Evolutionary conservation across 2,113 vertebrate species (phyloP).

Genomic region (Taurulus bubalis): DNA sequence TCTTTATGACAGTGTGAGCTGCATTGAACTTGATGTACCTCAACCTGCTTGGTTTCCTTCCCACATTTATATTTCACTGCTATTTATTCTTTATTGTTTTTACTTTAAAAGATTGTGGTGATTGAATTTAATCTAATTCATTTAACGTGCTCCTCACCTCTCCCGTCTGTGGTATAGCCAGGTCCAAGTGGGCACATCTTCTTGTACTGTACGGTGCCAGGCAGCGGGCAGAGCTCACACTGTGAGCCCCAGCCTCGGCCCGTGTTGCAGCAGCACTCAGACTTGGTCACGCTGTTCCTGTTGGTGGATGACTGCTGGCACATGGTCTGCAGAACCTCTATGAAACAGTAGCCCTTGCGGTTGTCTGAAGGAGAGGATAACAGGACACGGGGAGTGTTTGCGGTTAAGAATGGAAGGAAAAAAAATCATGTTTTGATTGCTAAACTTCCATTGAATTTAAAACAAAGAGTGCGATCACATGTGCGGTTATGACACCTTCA

Average conservation of each 20-base stretch:
- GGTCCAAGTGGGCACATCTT: constrained; percentile 94
- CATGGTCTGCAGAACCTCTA: constrained; percentile 90
- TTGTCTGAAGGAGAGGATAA: constrained; percentile 83
- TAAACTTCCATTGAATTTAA: not conserved
- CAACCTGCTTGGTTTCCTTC: not conserved
- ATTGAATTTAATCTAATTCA: not conserved
- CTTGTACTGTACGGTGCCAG: constrained; percentile 90
- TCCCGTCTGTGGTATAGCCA: constrained; percentile 90
- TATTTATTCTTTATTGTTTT: not conserved
- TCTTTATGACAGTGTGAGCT: not conserved
- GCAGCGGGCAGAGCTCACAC: constrained; percentile 94
- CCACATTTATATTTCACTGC: not conserved
- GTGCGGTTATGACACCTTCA: not conserved
- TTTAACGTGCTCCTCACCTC: constrained; percentile 82
- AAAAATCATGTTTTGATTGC: not conserved
- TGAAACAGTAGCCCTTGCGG: constrained; percentile 92
- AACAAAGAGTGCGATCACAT: not conserved
- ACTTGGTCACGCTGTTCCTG: constrained; percentile 90
- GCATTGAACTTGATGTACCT: not conserved
- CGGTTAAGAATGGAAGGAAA: not conserved
- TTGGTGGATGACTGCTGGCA: constrained; percentile 92
- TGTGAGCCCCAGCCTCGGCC: constrained; percentile 91
- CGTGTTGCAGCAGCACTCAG: constrained; percentile 92
- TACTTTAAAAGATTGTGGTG: not conserved
- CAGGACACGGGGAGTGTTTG: not conserved